A percentile compares a stretch with the other conserved stretches of the same genome.
These are phyloP conservation scores for Aurelia sp. DNA, from an alignment of 30 jellyfish, hydroid and myxozoan species.

Conservation along the genomic window DNA sequence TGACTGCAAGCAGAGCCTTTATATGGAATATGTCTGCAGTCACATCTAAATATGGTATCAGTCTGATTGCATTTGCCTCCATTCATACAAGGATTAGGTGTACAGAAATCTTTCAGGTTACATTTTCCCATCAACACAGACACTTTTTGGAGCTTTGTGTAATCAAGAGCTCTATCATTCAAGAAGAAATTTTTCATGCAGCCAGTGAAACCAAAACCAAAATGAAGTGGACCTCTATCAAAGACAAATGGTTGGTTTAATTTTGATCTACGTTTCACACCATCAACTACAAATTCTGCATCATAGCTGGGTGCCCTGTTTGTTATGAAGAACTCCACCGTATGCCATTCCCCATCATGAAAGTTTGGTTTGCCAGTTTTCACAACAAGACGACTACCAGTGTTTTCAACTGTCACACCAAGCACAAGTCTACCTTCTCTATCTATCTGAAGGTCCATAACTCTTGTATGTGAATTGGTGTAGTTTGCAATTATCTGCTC, in stretches of 20 bases:
- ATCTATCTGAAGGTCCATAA: slow-evolving; percentile 70
- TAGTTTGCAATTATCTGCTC: slow-evolving; percentile 84
- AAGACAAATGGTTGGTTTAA: slow-evolving; percentile 61
- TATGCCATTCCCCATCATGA: slow-evolving; percentile 98
- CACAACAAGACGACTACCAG: slow-evolving; percentile 71
- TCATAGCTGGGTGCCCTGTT: slow-evolving; percentile 82
- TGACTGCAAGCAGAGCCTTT: slow-evolving; percentile 95
- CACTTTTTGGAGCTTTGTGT: slow-evolving; percentile 53
- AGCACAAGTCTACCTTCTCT: slow-evolving; percentile 89
- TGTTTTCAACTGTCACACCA: slow-evolving; percentile 71
- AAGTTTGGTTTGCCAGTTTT: slow-evolving; percentile 82
- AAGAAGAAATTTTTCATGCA: slow-evolving; percentile 94
- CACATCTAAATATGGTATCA: slow-evolving; percentile 91
- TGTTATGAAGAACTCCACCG: slow-evolving; percentile 76
- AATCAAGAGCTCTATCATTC: slow-evolving; percentile 73
- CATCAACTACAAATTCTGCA: slow-evolving; percentile 92
- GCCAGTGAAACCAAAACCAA: slow-evolving; percentile 98
- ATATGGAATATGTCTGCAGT: slow-evolving; percentile 90
- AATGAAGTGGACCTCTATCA: slow-evolving; percentile 90
- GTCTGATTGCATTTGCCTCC: slow-evolving; percentile 99
- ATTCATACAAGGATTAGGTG: slow-evolving; percentile 98
- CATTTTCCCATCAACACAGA: slow-evolving; percentile 84
- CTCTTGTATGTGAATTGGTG: slow-evolving; percentile 72
- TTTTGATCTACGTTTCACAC: slow-evolving; percentile 83
- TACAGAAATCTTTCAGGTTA: slow-evolving; percentile 92